Conservation (phyloP, 1,140 invertebrate genomes). For the Vollenhovia emeryi region DNA sequence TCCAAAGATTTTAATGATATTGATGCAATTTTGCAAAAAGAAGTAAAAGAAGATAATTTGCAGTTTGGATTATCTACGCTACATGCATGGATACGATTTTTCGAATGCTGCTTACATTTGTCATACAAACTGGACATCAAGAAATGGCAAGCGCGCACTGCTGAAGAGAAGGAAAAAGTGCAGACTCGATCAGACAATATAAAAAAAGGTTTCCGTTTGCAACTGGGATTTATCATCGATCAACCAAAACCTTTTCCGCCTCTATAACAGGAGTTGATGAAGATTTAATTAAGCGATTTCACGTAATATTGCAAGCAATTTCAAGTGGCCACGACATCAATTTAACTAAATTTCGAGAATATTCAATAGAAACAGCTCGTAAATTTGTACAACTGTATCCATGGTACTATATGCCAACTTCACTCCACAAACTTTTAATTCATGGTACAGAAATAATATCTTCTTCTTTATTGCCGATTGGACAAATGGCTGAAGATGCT, state of each 20-base stretch:
- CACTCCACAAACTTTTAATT: not conserved
- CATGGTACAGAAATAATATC: not conserved
- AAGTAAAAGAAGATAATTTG: constrained; percentile 64
- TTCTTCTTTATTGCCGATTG: not conserved
- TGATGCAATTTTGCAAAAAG: constrained; percentile 56
- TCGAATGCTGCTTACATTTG: constrained; percentile 78
- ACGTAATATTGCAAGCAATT: constrained; percentile 29
- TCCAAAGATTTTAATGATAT: constrained; percentile 81
- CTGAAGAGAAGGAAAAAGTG: not conserved
- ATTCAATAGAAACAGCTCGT: constrained; percentile 3
- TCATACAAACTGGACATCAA: constrained; percentile 73
- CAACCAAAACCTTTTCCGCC: constrained; percentile 43
- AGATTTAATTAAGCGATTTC: constrained; percentile 42
- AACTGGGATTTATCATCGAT: not conserved
- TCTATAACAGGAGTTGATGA: constrained; percentile 73
- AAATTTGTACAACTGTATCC: constrained; percentile 4
- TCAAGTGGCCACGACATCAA: constrained; percentile 8
- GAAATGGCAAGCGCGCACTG: constrained; percentile 69
- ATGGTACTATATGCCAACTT: too few relatives aligned
- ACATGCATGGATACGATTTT: constrained; percentile 78
- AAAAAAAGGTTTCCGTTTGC: not conserved
- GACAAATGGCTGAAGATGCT: not conserved
- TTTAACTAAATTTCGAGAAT: constrained; percentile 29
- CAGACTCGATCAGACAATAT: not conserved
- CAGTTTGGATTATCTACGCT: constrained; percentile 79